phyloP scores from a whole-genome alignment of 2,797 vertebrate genomes.

The Peromyscus nudipes region DNA sequence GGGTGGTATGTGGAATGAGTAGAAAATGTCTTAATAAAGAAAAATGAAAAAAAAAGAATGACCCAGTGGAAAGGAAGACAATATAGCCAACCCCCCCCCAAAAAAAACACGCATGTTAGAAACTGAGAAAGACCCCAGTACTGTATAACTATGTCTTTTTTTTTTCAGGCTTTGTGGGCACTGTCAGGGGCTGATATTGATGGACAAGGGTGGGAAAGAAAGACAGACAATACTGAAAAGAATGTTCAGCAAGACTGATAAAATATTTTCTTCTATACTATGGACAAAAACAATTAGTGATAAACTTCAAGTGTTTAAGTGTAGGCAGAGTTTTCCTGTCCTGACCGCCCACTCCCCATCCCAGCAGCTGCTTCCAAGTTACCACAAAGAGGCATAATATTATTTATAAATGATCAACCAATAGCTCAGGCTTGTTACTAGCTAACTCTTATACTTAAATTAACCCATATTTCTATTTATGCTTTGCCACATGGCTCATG shows the following conservation, averaged over 20 bases:
- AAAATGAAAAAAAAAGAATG: too few species aligned
- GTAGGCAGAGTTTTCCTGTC: background rate
- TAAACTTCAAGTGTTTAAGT: constrained; percentile 15
- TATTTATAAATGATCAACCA: too few species aligned
- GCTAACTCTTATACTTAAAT: too few species aligned
- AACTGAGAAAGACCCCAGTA: background rate
- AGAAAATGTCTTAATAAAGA: too few species aligned
- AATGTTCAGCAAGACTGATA: background rate
- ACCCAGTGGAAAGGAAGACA: background rate
- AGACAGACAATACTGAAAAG: background rate
- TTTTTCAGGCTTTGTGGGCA: background rate
- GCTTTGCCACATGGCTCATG: too few species aligned
- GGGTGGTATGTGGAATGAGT: too few species aligned
- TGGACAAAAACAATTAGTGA: background rate
- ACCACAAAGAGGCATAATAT: too few species aligned
- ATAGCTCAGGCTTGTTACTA: too few species aligned
- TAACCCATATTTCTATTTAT: too few species aligned
- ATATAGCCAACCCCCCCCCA: background rate
- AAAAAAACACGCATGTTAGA: background rate
- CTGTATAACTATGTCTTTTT: background rate
- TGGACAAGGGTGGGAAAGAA: background rate
- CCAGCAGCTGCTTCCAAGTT: too few species aligned
- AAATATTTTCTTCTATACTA: background rate
- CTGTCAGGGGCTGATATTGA: background rate
- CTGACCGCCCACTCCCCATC: too few species aligned